Evolutionary conservation across 2,797 vertebrate genomes (phyloP).

Genomic region (Squalus acanthias): DNA sequence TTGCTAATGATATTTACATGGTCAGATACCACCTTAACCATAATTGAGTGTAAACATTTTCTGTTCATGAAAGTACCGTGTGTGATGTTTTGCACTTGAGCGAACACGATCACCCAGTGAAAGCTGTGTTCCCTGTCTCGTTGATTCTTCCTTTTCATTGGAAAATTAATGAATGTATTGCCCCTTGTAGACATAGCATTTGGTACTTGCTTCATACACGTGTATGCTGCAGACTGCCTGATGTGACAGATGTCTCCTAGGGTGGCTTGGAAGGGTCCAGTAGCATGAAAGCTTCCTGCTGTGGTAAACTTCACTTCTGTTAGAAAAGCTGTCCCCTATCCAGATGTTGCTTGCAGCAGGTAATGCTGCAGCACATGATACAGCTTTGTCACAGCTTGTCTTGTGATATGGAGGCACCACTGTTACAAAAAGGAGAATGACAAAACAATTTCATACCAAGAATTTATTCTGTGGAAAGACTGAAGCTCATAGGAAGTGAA

Average conservation of each 20-base stretch:
- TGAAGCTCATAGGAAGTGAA: background rate
- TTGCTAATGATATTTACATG: background rate
- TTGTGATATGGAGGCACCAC: background rate
- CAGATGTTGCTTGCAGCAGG: background rate
- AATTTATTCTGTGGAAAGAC: constrained; percentile 1
- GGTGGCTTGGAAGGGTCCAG: background rate
- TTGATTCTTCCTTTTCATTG: background rate
- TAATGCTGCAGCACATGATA: background rate
- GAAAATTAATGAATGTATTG: background rate
- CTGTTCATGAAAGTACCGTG: background rate
- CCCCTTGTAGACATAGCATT: background rate
- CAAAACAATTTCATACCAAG: background rate
- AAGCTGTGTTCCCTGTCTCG: background rate
- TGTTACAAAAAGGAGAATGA: background rate
- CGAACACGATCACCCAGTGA: background rate
- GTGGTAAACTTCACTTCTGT: background rate
- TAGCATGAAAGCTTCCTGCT: background rate
- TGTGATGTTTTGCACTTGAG: background rate
- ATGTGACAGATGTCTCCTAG: too few relatives aligned
- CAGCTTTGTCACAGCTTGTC: background rate
- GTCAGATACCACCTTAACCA: background rate
- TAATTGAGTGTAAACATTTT: background rate
- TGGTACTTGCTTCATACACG: background rate
- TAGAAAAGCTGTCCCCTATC: background rate
- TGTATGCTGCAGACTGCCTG: background rate